Conservation (phyloP, 2,113 vertebrate genomes). For the Heteronetta atricapilla region DNA sequence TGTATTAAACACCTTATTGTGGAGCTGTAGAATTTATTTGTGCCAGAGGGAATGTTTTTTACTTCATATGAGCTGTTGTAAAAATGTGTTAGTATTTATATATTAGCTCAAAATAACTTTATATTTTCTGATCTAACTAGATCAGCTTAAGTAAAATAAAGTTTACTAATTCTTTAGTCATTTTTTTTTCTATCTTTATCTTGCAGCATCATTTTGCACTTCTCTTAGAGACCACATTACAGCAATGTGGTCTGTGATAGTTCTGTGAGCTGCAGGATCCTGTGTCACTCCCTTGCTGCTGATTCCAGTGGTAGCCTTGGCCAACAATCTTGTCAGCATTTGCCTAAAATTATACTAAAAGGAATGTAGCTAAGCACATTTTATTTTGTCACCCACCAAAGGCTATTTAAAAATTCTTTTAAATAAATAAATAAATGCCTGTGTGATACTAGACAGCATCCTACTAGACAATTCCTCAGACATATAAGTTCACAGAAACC, state of each 20-base stretch:
- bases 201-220: neutral
- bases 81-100: constrained; percentile 13
- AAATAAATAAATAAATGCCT: neutral
- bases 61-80: neutral
- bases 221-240: neutral
- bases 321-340: neutral
- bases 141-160: neutral
- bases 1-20: neutral
- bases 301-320: neutral
- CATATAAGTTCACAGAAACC: neutral
- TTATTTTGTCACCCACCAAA: neutral
- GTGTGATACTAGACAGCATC: neutral
- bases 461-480: neutral
- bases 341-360: neutral
- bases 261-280: neutral
- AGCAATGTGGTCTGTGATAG: neutral
- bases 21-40: neutral
- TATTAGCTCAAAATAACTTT: neutral
- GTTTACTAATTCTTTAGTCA: neutral
- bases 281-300: neutral
- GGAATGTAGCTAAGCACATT: neutral
- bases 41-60: neutral
- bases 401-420: neutral
- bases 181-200: neutral
- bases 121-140: constrained; percentile 18